These are phyloP conservation scores for Drosophila lacicola DNA, from an alignment of 2,888 invertebrate species.

Conservation along the genomic window DNA sequence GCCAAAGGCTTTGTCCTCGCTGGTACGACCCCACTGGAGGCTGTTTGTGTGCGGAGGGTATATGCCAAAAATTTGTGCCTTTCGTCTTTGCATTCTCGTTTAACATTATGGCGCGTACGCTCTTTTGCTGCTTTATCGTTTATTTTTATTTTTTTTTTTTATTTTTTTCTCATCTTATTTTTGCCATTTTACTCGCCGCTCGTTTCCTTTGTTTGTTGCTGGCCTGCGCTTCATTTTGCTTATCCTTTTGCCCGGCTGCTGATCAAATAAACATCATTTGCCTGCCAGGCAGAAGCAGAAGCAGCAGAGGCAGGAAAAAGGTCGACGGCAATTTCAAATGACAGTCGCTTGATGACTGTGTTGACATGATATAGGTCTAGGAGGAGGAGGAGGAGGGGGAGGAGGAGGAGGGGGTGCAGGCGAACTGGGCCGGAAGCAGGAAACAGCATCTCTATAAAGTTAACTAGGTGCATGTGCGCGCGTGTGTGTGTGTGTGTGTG, in stretches of 20 bases:
- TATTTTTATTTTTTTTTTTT: conserved; percentile 23
- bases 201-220: conserved; percentile 28
- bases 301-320: conserved; percentile 52
- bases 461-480: conserved; percentile 14
- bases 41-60: conserved; percentile 21
- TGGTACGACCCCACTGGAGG: not conserved
- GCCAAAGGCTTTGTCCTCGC: not conserved
- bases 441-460: conserved; percentile 41
- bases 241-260: conserved; percentile 74
- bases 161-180: conserved; percentile 11
- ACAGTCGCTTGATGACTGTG: conserved; percentile 79
- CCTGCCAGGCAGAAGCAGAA: conserved; percentile 64
- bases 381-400: conserved; percentile 7
- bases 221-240: conserved; percentile 64
- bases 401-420: not conserved
- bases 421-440: not conserved
- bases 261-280: conserved; percentile 81
- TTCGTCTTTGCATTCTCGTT: conserved; percentile 51
- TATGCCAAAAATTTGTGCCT: conserved; percentile 22
- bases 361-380: conserved; percentile 64
- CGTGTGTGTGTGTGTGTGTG: no score
- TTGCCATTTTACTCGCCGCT: not conserved
- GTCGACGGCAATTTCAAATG: conserved; percentile 77
- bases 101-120: conserved; percentile 55
- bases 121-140: conserved; percentile 31